phyloP scores from a whole-genome alignment of 2,113 vertebrate genomes.

The Centropus bengalensis region DNA sequence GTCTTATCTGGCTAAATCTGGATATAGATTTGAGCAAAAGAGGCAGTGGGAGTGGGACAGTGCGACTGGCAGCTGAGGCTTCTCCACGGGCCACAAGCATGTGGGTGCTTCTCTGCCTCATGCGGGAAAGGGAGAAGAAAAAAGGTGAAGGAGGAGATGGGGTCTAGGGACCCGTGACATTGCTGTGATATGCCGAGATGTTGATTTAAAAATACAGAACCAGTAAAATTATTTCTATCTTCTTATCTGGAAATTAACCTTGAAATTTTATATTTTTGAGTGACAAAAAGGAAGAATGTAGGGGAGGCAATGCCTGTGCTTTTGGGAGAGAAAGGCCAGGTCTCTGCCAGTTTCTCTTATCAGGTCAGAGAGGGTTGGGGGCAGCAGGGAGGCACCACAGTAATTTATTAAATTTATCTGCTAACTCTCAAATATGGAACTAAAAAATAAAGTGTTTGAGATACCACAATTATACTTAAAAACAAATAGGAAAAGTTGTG shows the following conservation, averaged over 20 bases:
- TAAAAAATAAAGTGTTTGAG: neutral
- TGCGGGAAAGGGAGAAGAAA: neutral
- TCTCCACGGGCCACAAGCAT: neutral
- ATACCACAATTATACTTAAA: neutral
- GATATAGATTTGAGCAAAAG: neutral
- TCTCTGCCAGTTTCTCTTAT: neutral
- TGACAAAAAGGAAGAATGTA: neutral
- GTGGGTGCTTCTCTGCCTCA: neutral
- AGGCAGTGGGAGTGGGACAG: neutral
- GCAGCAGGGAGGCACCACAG: neutral
- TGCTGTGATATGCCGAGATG: neutral
- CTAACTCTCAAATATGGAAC: neutral
- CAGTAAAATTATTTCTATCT: neutral
- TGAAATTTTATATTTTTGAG: neutral
- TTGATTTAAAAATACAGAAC: neutral
- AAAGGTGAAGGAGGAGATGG: neutral
- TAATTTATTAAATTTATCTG: neutral
- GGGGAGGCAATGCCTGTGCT: neutral
- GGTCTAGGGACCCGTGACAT: neutral
- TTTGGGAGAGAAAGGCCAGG: neutral
- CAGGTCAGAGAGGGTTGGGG: neutral
- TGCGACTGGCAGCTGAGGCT: neutral
- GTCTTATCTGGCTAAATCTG: slow-evolving; percentile 30
- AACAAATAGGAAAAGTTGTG: neutral
- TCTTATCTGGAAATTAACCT: neutral